Evolutionary conservation across 2,888 invertebrate species (phyloP).

Genomic region (Ellobium chinense): DNA sequence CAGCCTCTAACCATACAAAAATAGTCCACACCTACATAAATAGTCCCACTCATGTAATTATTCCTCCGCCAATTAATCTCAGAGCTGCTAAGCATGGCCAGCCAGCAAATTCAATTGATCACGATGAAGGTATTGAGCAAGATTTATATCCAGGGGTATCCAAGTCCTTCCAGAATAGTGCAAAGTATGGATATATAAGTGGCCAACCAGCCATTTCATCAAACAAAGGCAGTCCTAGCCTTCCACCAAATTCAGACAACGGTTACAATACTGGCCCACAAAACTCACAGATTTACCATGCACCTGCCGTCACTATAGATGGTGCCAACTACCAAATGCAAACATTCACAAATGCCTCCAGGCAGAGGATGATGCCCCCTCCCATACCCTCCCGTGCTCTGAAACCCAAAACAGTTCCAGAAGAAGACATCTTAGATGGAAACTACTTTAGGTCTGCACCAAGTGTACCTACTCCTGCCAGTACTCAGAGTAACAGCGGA

Average conservation of each 20-base stretch:
- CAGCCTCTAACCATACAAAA: background rate
- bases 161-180: background rate
- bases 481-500: background rate
- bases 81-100: no score
- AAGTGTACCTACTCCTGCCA: background rate
- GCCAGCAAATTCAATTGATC: no score
- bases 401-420: conserved; percentile 10
- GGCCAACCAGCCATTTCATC: background rate
- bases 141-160: background rate
- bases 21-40: no score
- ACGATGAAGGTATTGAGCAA: conserved; percentile 10
- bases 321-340: background rate
- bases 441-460: background rate
- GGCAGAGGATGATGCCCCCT: background rate
- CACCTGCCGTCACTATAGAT: conserved; percentile 2
- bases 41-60: no score
- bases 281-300: background rate
- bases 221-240: background rate
- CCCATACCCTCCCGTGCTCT: conserved; percentile 28
- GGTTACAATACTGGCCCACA: conserved; percentile 13
- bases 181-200: background rate
- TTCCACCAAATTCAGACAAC: conserved; percentile 8
- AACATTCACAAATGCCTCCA: no score
- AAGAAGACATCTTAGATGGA: background rate
- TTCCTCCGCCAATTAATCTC: background rate